These are phyloP conservation scores for Limnephilus auricula DNA, from an alignment of 2,888 invertebrate genomes.

Conservation along the genomic window DNA sequence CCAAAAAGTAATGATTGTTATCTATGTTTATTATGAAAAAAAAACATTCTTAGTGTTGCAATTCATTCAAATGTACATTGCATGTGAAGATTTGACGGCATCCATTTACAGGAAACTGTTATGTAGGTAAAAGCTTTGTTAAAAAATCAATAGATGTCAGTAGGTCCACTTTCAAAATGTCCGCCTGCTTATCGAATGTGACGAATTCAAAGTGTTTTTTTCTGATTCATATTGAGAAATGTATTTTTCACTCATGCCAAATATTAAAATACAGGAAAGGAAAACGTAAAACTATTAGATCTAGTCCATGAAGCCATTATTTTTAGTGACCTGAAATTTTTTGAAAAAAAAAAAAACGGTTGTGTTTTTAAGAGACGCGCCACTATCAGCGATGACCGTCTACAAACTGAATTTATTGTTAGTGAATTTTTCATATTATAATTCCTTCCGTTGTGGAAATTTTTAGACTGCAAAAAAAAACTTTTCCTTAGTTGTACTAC, in stretches of 20 bases:
- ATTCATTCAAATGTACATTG: neutral
- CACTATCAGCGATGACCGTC: neutral
- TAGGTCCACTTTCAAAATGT: neutral
- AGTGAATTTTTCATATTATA: neutral
- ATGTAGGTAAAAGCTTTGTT: neutral
- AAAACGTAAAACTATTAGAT: neutral
- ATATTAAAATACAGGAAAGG: constrained; percentile 19
- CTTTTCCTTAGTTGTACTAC: neutral
- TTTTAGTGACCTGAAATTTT: neutral
- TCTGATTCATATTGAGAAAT: neutral
- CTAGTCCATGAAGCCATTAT: neutral
- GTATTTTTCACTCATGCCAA: neutral
- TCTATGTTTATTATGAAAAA: neutral
- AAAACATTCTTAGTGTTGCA: neutral
- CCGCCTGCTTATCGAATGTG: neutral
- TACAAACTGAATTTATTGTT: constrained; percentile 2
- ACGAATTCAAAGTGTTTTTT: neutral
- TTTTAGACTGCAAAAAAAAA: neutral
- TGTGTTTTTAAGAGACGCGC: neutral
- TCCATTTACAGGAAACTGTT: neutral
- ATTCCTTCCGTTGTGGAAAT: neutral
- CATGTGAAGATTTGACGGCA: neutral
- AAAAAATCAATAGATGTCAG: neutral
- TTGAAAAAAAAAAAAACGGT: neutral
- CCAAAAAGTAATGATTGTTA: neutral